Evolutionary conservation across 2,888 invertebrate species (phyloP).

Genomic region (Exephanes ischioxanthus): DNA sequence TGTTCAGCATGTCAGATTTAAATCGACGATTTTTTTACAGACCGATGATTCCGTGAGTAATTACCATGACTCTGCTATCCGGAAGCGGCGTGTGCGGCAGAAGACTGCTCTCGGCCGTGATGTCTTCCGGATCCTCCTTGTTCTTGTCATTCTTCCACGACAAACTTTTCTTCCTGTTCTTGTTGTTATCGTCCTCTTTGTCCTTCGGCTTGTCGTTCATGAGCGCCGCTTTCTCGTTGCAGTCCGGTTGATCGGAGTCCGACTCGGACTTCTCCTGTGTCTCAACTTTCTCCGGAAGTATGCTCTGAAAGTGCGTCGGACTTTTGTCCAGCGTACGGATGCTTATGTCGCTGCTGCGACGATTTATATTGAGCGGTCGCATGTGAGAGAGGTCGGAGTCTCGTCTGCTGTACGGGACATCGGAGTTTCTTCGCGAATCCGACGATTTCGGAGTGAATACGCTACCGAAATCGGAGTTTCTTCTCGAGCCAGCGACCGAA

Average conservation of each 20-base stretch:
- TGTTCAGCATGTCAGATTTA: background rate
- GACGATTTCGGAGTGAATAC: constrained; percentile 70
- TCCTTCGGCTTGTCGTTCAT: constrained; percentile 77
- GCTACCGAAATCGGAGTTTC: constrained; percentile 81
- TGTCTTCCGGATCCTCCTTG: constrained; percentile 80
- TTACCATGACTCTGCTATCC: constrained; percentile 76
- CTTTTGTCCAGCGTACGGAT: constrained; percentile 80
- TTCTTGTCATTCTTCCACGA: constrained; percentile 83
- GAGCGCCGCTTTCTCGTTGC: constrained; percentile 80
- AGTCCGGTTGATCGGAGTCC: constrained; percentile 82
- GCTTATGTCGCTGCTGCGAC: constrained; percentile 81
- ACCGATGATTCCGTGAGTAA: background rate
- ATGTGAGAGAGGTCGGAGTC: constrained; percentile 78
- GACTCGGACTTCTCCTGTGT: constrained; percentile 81
- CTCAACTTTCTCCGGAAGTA: constrained; percentile 74
- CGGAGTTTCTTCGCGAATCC: constrained; percentile 81
- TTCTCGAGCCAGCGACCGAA: constrained; percentile 77
- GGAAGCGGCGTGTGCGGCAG: constrained; percentile 76
- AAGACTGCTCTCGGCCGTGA: constrained; percentile 83
- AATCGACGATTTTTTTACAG: background rate
- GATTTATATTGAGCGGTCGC: constrained; percentile 76
- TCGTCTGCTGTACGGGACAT: constrained; percentile 77
- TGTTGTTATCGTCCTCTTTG: constrained; percentile 74
- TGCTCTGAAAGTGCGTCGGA: constrained; percentile 77
- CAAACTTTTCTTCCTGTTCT: constrained; percentile 83